A percentile compares a stretch with the other conserved stretches of the same genome.
Evolutionary conservation across 2,113 vertebrate genomes (phyloP).

Genomic region (Ammospiza nelsoni): DNA sequence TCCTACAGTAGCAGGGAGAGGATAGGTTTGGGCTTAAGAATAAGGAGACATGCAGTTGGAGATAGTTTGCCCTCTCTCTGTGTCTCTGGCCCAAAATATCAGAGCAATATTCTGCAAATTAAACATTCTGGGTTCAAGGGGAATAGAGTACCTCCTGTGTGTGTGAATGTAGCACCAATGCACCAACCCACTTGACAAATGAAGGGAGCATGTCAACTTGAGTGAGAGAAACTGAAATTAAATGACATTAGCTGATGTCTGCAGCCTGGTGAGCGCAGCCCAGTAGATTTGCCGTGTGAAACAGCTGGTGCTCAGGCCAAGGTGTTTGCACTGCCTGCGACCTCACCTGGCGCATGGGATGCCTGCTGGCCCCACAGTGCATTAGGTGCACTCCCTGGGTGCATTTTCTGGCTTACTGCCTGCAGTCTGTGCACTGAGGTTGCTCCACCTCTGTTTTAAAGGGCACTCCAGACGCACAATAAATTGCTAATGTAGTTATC

Average conservation of each 20-base stretch:
- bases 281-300: neutral
- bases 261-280: rapidly evolving
- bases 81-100: neutral
- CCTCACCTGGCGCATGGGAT: neutral
- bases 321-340: rapidly evolving
- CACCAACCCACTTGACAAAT: neutral
- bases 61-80: neutral
- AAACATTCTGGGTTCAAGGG: neutral
- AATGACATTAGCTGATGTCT: neutral
- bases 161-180: neutral
- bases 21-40: neutral
- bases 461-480: rapidly evolving
- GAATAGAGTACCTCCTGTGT: neutral
- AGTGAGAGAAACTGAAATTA: neutral
- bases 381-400: rapidly evolving
- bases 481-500: neutral
- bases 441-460: neutral
- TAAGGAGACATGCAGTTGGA: neutral
- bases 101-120: neutral
- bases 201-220: neutral
- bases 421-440: neutral
- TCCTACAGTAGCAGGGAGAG: neutral
- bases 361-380: no score
- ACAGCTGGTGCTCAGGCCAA: neutral
- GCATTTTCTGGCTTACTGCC: neutral